These are phyloP conservation scores for Gnathochromis pfefferi DNA, from an alignment of 2,113 vertebrate genomes.

Conservation along the genomic window DNA sequence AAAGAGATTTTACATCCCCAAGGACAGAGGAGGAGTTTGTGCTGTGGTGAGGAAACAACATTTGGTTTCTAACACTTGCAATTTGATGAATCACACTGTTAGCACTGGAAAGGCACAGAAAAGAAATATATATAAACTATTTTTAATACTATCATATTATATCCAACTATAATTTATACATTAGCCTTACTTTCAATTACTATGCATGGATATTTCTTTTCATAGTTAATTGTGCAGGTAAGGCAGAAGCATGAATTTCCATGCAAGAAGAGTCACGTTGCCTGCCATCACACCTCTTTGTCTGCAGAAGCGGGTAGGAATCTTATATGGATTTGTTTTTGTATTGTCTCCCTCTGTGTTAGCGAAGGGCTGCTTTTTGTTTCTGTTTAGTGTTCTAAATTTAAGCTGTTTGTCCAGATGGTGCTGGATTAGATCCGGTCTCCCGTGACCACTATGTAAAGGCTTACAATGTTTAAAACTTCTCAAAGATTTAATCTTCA, in stretches of 20 bases:
- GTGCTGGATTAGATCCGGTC: neutral
- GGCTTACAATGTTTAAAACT: neutral
- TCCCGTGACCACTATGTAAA: neutral
- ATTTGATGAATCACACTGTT: neutral
- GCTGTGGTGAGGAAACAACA: constrained; percentile 63
- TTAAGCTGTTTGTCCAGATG: neutral
- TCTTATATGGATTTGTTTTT: neutral
- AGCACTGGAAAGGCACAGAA: neutral
- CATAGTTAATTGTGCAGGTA: constrained; percentile 22
- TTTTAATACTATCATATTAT: neutral
- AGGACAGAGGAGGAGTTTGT: constrained; percentile 85
- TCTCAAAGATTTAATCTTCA: neutral
- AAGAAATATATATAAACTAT: neutral
- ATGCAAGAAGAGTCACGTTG: constrained; percentile 85
- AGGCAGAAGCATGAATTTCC: constrained; percentile 81
- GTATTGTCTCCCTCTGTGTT: neutral
- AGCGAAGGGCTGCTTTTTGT: neutral
- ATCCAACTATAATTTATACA: neutral
- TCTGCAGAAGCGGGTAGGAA: constrained; percentile 86
- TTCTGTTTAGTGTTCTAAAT: neutral
- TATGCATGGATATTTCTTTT: constrained; percentile 42
- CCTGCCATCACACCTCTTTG: constrained; percentile 84
- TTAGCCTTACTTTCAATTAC: neutral
- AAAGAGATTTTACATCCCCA: constrained; percentile 64
- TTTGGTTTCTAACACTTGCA: constrained; percentile 66